Percentiles rank a stretch among this genome's conserved stretches.
These are phyloP conservation scores for Drosophila sulfurigaster DNA, from an alignment of 1,140 invertebrate genomes.

Conservation along the genomic window DNA sequence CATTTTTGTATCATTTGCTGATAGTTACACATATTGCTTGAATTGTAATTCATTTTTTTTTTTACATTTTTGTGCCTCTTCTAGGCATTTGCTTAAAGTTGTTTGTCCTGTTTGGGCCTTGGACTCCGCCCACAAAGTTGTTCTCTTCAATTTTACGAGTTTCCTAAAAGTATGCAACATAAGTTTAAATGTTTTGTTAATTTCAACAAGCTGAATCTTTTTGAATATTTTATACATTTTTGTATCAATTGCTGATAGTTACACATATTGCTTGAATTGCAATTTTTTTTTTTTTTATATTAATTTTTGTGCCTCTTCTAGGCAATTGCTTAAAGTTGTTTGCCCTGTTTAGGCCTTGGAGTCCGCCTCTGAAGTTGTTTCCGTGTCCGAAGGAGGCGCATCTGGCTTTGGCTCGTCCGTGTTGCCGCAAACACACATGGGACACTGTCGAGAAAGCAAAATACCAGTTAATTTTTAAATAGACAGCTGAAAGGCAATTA, in stretches of 20 bases:
- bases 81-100: slow-evolving; percentile 56
- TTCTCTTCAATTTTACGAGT: slow-evolving; percentile 4
- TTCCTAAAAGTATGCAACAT: slow-evolving; percentile 2
- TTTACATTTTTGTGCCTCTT: slow-evolving; percentile 53
- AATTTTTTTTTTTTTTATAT: slow-evolving; percentile 35
- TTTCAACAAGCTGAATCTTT: neutral
- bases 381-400: slow-evolving; percentile 85
- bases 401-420: slow-evolving; percentile 78
- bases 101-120: slow-evolving; percentile 49
- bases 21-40: neutral
- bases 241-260: slow-evolving; percentile 50
- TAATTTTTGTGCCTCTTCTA: slow-evolving; percentile 53
- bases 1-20: slow-evolving; percentile 54
- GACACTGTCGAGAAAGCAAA: slow-evolving; percentile 86
- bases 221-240: slow-evolving; percentile 53
- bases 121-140: slow-evolving; percentile 73
- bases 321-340: slow-evolving; percentile 51
- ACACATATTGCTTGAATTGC: neutral
- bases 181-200: neutral
- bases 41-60: slow-evolving; percentile 27
- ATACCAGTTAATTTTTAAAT: neutral
- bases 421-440: slow-evolving; percentile 87
- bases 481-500: neutral
- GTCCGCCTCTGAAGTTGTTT: slow-evolving; percentile 76
- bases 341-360: slow-evolving; percentile 60